Evolutionary conservation across 2,113 vertebrate species (phyloP).

Genomic region (Austrofundulus limnaeus): DNA sequence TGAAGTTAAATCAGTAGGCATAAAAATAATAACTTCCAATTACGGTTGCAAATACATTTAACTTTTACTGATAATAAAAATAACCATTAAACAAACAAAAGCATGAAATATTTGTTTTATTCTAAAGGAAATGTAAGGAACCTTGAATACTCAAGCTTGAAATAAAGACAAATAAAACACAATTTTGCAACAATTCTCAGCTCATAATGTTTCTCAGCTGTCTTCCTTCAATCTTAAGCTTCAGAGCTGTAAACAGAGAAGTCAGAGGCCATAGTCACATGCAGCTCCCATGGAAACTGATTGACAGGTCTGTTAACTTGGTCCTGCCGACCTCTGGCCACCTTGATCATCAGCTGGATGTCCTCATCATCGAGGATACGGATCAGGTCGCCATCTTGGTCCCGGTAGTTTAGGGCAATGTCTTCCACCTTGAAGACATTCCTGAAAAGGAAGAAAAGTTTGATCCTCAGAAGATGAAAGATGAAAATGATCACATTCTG

Average conservation of each 20-base stretch:
- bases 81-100: neutral
- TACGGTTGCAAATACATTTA: too few relatives aligned
- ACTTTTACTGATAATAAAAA: neutral
- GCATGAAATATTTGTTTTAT: slow-evolving; percentile 20
- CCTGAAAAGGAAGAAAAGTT: slow-evolving; percentile 63
- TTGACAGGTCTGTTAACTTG: slow-evolving; percentile 77
- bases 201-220: neutral
- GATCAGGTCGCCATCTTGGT: slow-evolving; percentile 86
- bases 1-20: too few relatives aligned
- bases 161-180: neutral
- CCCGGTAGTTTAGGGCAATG: slow-evolving; percentile 88
- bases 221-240: slow-evolving; percentile 47
- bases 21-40: too few relatives aligned
- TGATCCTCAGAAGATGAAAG: too few relatives aligned
- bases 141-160: neutral
- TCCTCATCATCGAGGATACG: slow-evolving; percentile 88
- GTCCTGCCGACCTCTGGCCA: slow-evolving; percentile 65
- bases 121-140: slow-evolving; percentile 16
- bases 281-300: slow-evolving; percentile 88
- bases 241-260: slow-evolving; percentile 82
- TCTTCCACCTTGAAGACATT: slow-evolving; percentile 83
- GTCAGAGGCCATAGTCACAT: slow-evolving; percentile 82
- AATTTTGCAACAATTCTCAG: neutral
- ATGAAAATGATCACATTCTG: too few relatives aligned
- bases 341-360: slow-evolving; percentile 84